A percentile compares a stretch with the other conserved stretches of the same genome.
These are phyloP conservation scores for Oryzias curvinotus DNA, from an alignment of 2,113 vertebrate species.

Conservation along the genomic window DNA sequence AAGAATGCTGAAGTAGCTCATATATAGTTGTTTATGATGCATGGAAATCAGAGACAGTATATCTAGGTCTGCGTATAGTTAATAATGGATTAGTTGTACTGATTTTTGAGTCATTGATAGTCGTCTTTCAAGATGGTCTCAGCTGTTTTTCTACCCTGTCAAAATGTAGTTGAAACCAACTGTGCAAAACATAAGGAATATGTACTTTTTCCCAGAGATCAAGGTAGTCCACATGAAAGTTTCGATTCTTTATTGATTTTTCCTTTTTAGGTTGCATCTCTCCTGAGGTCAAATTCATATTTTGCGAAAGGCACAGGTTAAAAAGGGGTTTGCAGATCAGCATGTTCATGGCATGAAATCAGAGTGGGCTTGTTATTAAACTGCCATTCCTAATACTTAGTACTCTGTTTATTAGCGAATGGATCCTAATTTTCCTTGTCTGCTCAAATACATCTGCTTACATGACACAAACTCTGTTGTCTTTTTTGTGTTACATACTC, in stretches of 20 bases:
- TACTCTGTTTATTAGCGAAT: conserved; percentile 49
- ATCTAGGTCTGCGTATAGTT: conserved; percentile 35
- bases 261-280: conserved; percentile 41
- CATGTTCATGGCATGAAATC: conserved; percentile 30
- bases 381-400: conserved; percentile 58
- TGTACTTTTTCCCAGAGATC: conserved; percentile 36
- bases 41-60: conserved; percentile 30
- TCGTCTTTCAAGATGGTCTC: conserved; percentile 29
- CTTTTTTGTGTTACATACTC: conserved; percentile 22
- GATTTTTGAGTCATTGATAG: conserved; percentile 48
- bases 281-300: conserved; percentile 33
- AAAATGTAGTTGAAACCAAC: conserved; percentile 43
- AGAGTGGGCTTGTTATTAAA: conserved; percentile 48
- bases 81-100: conserved; percentile 43
- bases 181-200: conserved; percentile 38
- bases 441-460: conserved; percentile 47
- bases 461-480: conserved; percentile 26
- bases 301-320: conserved; percentile 35
- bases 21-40: conserved; percentile 20
- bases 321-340: conserved; percentile 51
- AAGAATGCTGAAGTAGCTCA: conserved; percentile 30
- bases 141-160: conserved; percentile 21
- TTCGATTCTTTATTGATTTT: conserved; percentile 59
- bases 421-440: conserved; percentile 61
- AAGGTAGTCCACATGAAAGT: conserved; percentile 50